These are phyloP conservation scores for Archocentrus centrarchus DNA, from an alignment of 2,113 vertebrate genomes.

Conservation along the genomic window DNA sequence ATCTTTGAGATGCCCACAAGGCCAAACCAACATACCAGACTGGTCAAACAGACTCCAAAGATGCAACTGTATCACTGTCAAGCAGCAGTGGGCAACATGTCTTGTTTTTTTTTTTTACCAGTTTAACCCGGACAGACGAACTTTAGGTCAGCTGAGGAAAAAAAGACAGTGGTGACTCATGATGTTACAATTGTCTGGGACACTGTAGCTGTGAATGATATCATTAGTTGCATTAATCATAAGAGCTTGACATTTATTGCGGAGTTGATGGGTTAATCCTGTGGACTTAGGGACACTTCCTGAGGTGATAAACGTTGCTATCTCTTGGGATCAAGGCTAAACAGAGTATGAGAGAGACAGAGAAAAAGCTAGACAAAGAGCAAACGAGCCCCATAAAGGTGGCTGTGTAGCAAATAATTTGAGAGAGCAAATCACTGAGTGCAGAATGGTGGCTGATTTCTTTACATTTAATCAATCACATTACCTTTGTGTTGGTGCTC, in stretches of 20 bases:
- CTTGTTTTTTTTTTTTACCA: slow-evolving; percentile 10
- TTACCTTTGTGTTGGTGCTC: not conserved
- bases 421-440: slow-evolving; percentile 15
- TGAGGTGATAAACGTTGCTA: slow-evolving; percentile 88
- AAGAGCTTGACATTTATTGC: slow-evolving; percentile 92
- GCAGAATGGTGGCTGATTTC: slow-evolving; percentile 8
- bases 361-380: slow-evolving; percentile 1
- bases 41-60: slow-evolving; percentile 29
- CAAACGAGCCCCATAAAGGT: slow-evolving; percentile 19
- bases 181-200: slow-evolving; percentile 61
- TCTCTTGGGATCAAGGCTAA: slow-evolving; percentile 85
- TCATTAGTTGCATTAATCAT: slow-evolving; percentile 95
- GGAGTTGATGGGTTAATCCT: slow-evolving; percentile 90
- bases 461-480: not conserved
- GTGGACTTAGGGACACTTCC: slow-evolving; percentile 87
- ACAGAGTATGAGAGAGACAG: slow-evolving; percentile 67
- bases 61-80: slow-evolving; percentile 57
- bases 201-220: slow-evolving; percentile 89
- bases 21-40: slow-evolving; percentile 68
- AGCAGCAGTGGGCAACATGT: slow-evolving; percentile 1
- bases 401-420: slow-evolving; percentile 22
- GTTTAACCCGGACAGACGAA: slow-evolving; percentile 17
- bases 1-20: slow-evolving; percentile 64
- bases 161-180: slow-evolving; percentile 82
- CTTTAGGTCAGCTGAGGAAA: slow-evolving; percentile 32